phyloP scores from a whole-genome alignment of 2,113 vertebrate genomes.

The Nesogale talazaci region DNA sequence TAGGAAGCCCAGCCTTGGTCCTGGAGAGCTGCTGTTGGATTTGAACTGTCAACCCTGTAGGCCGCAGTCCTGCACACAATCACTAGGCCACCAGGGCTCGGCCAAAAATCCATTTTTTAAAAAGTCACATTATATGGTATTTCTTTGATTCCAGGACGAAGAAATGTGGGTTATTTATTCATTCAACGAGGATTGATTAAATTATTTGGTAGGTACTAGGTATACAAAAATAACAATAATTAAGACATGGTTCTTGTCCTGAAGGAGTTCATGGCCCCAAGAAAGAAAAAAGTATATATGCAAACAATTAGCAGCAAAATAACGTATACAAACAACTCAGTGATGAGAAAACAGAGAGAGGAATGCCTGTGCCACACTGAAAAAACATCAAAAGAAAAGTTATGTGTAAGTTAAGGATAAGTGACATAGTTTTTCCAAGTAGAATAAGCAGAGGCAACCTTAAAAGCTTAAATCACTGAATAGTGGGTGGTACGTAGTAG shows the following conservation, averaged over 20 bases:
- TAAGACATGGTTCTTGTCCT: background rate
- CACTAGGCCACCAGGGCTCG: too few species aligned
- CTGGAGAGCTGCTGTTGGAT: too few species aligned
- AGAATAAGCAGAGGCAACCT: background rate
- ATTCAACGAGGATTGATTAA: background rate
- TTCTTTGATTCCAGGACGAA: slow-evolving; percentile 31
- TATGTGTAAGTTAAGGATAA: background rate
- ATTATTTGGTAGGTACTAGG: background rate
- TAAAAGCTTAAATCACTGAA: slow-evolving; percentile 7
- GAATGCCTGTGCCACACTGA: background rate
- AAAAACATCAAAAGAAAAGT: background rate
- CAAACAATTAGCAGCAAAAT: slow-evolving; percentile 14
- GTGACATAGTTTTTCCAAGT: background rate
- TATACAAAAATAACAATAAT: slow-evolving; percentile 18
- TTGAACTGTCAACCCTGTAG: too few species aligned
- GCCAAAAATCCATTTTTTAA: too few species aligned
- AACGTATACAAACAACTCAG: slow-evolving; percentile 32
- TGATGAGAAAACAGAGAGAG: background rate
- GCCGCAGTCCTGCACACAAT: too few species aligned
- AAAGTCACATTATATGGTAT: background rate
- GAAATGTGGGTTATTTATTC: background rate
- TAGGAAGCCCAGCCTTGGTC: too few species aligned
- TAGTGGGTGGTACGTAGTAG: background rate
- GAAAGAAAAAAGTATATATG: background rate
- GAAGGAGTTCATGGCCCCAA: background rate